Base-by-base conservation (phyloP, 2,113 vertebrate genomes). In the Lagopus leucura region DNA sequence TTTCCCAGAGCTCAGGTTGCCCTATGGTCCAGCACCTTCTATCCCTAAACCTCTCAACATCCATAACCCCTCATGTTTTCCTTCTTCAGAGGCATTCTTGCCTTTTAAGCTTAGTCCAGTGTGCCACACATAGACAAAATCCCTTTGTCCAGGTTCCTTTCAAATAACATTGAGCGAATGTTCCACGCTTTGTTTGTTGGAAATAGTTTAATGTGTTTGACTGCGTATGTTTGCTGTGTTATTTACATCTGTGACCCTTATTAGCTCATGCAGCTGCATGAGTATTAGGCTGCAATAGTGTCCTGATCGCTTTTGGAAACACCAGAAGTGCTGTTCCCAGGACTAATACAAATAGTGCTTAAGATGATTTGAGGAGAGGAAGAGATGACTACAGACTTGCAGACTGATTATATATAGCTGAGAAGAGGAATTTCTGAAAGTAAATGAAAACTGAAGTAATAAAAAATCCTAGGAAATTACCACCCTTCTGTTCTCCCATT, bases 31-130 rank as follows among this genome's bases (percentile, higher is more conserved):
- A 30, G 8, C 43, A 9, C 22, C 8, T 64, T 9, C 12, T 20
- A 21, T 64, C 10, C 32, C 47, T 13, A 76, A 34, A 20, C 10
- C 9, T 48, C 6, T 71, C 11, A 11, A 25, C 4, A 22, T 88
- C 4, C 5, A 55, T 70, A 87, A 55, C 3, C 5, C 6, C 0
- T 38, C 0, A 0, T 36, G 32, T 9, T 3, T 15, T 8, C 8
- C 6, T 10, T 6, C 6, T 43, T 89, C 3, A 45, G 77, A 78
- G 64, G 30, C 28, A 11, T 13, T 60, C 4, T 32, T 1, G 7
- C 30, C 45, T 78, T 48, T 82, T n/a, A 21, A 47, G 11, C 18
- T 71, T 34, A 42, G 20, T 57, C 8, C 21, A 32, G 10, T 24
- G 28, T 73, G 17, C 9, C 25, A 11, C 20, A 8, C 32, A 6